Evolutionary conservation across 2,113 vertebrate species (phyloP).

Genomic region (Syngnathus floridae): DNA sequence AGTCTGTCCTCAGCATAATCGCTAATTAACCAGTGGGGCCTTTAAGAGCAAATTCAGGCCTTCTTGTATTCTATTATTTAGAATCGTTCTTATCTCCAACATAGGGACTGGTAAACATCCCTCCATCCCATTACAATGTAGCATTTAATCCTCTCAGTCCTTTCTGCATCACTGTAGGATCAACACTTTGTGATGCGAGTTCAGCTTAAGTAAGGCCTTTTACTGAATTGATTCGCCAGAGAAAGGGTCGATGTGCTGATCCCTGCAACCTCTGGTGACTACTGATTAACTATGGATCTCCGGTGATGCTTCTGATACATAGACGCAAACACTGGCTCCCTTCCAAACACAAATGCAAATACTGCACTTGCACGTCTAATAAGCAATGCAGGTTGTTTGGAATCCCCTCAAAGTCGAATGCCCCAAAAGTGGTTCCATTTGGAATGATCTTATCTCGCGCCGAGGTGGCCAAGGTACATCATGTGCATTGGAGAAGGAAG

Average conservation of each 20-base stretch:
- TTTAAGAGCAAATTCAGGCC: no score
- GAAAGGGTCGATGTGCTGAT: conserved; percentile 56
- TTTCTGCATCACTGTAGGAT: conserved; percentile 5
- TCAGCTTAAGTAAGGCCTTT: conserved; percentile 56
- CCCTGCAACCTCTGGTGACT: conserved; percentile 48
- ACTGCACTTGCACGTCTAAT: conserved; percentile 55
- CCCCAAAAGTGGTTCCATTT: not conserved
- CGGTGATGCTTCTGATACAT: conserved; percentile 26
- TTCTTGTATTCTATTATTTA: no score
- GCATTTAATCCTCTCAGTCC: conserved; percentile 7
- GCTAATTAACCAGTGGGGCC: no score
- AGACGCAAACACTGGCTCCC: conserved; percentile 3
- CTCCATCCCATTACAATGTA: not conserved
- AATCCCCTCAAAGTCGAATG: not conserved
- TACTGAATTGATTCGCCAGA: conserved; percentile 64
- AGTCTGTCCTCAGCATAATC: no score
- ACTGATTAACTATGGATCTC: conserved; percentile 58
- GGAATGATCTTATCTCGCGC: no score
- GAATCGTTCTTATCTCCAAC: not conserved
- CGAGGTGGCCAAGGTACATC: no score
- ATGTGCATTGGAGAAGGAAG: no score
- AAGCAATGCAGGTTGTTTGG: conserved; percentile 21
- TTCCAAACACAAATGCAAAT: conserved; percentile 3
- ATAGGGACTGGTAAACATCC: not conserved
- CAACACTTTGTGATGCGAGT: conserved; percentile 42